phyloP scores from a whole-genome alignment of 2,888 invertebrate genomes.

The Drosophila eohydei region DNA sequence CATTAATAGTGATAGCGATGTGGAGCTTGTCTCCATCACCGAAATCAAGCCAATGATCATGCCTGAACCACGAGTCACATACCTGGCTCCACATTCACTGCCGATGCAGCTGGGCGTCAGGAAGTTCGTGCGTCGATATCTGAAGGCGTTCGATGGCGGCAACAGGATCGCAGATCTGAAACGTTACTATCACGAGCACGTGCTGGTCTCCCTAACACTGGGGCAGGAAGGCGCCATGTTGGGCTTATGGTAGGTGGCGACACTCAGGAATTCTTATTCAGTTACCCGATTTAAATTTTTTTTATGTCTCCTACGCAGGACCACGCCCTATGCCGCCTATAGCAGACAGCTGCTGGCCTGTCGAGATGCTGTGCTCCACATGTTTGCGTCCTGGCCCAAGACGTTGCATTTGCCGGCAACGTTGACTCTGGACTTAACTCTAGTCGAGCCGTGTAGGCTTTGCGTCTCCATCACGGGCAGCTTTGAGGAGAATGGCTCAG shows the following conservation, averaged over 20 bases:
- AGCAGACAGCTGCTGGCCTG: conserved; percentile 15
- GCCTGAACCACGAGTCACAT: conserved; percentile 26
- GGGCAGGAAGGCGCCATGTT: conserved; percentile 16
- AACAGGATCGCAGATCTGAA: conserved; percentile 12
- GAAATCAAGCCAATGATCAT: conserved; percentile 29
- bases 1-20: conserved; percentile 24
- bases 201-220: conserved; percentile 28
- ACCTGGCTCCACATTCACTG: conserved; percentile 15
- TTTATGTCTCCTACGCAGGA: conserved; percentile 7
- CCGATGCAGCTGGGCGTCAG: conserved; percentile 13
- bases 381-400: conserved; percentile 42
- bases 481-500: conserved; percentile 23
- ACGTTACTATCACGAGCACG: conserved; percentile 29
- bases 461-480: conserved; percentile 37
- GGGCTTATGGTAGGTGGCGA: conserved; percentile 22
- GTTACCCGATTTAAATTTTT: not conserved
- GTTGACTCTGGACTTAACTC: conserved; percentile 43
- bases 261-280: not conserved
- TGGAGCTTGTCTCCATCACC: conserved; percentile 38
- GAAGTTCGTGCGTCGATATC: conserved; percentile 34
- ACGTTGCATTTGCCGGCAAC: conserved; percentile 38
- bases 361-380: conserved; percentile 16
- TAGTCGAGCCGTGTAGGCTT: conserved; percentile 19
- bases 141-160: conserved; percentile 42
- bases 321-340: conserved; percentile 19